A percentile compares a stretch with the other conserved stretches of the same genome.
phyloP scores from a whole-genome alignment of 2,888 invertebrate species.

The Zonitis immaculata region DNA sequence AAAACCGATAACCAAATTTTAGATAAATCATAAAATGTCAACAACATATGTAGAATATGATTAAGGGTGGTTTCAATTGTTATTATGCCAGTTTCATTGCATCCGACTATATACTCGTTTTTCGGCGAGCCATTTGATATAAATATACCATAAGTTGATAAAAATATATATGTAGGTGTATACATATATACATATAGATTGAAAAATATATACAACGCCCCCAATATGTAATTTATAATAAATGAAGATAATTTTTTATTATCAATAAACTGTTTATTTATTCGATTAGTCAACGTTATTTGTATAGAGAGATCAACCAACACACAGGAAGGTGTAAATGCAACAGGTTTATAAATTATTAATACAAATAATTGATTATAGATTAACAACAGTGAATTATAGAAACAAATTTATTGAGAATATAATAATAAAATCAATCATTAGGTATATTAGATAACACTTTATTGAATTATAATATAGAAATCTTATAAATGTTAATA shows the following conservation, averaged over 20 bases:
- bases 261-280: neutral
- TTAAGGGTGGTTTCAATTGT: conserved; percentile 11
- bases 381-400: neutral
- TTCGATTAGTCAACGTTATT: neutral
- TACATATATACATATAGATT: too few species aligned
- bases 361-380: neutral
- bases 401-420: neutral
- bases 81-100: neutral
- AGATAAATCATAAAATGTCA: conserved; percentile 18
- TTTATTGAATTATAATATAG: too few species aligned
- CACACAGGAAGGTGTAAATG: neutral
- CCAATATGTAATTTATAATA: too few species aligned
- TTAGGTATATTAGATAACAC: too few species aligned
- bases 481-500: too few species aligned
- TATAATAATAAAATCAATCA: too few species aligned
- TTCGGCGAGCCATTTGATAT: neutral
- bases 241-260: too few species aligned
- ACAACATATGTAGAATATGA: conserved; percentile 17
- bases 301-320: neutral
- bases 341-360: neutral
- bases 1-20: neutral
- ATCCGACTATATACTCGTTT: neutral
- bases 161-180: too few species aligned
- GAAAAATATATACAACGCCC: too few species aligned
- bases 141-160: too few species aligned